phyloP scores from a whole-genome alignment of 1,140 invertebrate genomes.

The Zaprionus vittiger region DNA sequence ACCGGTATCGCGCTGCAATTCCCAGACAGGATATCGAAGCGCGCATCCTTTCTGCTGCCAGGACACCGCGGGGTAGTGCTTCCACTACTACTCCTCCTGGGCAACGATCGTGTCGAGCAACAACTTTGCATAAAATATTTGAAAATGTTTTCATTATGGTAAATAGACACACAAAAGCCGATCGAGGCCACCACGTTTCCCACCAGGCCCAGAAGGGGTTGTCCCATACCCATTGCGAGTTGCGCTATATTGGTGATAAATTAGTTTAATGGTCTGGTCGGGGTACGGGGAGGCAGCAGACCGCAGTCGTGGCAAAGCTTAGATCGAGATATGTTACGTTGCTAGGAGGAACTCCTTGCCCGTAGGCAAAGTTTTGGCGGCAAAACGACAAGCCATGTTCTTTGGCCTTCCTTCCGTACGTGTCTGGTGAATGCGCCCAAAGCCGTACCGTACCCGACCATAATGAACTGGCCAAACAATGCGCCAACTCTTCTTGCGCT shows the following conservation, averaged over 20 bases:
- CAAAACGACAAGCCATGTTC: slow-evolving; percentile 30
- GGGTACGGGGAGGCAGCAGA: slow-evolving; percentile 42
- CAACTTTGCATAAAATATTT: slow-evolving; percentile 82
- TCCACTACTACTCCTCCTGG: slow-evolving; percentile 3
- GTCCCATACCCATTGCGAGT: slow-evolving; percentile 24
- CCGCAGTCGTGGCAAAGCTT: slow-evolving; percentile 72
- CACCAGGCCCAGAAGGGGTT: slow-evolving; percentile 55
- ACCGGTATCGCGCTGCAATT: slow-evolving; percentile 76
- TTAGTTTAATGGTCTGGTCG: slow-evolving; percentile 71
- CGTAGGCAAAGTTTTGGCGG: slow-evolving; percentile 58
- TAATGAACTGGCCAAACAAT: slow-evolving; percentile 77
- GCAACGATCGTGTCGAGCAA: slow-evolving; percentile 70
- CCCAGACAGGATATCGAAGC: slow-evolving; percentile 64
- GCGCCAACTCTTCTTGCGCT: slow-evolving; percentile 43
- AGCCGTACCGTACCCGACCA: slow-evolving; percentile 29
- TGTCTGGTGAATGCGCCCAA: slow-evolving; percentile 49
- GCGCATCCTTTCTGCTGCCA: slow-evolving; percentile 43
- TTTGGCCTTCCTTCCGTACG: slow-evolving; percentile 41
- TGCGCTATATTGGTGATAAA: slow-evolving; percentile 81
- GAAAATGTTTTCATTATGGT: slow-evolving; percentile 83
- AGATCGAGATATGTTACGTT: neutral
- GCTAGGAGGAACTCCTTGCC: slow-evolving; percentile 7
- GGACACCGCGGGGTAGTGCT: slow-evolving; percentile 54
- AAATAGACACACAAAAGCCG: slow-evolving; percentile 77
- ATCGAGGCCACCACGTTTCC: slow-evolving; percentile 45